phyloP scores from a whole-genome alignment of 2,113 vertebrate genomes.

The human (Homo sapiens) region DNA sequence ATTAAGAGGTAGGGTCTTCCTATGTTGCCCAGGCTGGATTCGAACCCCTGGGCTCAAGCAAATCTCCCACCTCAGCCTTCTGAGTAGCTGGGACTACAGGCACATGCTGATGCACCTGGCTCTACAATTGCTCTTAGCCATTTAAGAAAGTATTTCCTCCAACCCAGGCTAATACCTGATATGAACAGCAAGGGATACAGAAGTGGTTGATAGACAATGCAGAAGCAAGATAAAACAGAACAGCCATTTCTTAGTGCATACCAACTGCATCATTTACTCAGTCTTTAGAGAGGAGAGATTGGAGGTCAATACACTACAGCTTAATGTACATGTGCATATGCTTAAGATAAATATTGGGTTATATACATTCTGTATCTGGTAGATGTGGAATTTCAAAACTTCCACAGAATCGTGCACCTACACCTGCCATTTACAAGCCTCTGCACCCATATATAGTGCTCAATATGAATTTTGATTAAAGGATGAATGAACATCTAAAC shows the following conservation, averaged over 20 bases:
- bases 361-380: background rate
- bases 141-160: background rate
- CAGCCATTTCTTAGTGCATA: too few relatives aligned
- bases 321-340: background rate
- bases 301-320: background rate
- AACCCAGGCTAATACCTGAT: background rate
- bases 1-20: background rate
- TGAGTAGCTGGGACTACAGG: too few relatives aligned
- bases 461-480: background rate
- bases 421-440: background rate
- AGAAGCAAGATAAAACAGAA: background rate
- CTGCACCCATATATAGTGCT: background rate
- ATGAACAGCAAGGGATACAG: background rate
- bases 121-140: background rate
- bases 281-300: background rate
- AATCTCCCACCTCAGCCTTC: background rate
- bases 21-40: background rate
- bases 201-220: background rate
- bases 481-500: background rate
- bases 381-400: conserved; percentile 18
- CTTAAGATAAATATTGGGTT: background rate
- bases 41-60: background rate
- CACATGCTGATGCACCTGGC: too few relatives aligned
- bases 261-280: background rate
- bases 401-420: background rate